Conservation (phyloP, 2,888 invertebrate genomes). For the Thymelicus lineola region DNA sequence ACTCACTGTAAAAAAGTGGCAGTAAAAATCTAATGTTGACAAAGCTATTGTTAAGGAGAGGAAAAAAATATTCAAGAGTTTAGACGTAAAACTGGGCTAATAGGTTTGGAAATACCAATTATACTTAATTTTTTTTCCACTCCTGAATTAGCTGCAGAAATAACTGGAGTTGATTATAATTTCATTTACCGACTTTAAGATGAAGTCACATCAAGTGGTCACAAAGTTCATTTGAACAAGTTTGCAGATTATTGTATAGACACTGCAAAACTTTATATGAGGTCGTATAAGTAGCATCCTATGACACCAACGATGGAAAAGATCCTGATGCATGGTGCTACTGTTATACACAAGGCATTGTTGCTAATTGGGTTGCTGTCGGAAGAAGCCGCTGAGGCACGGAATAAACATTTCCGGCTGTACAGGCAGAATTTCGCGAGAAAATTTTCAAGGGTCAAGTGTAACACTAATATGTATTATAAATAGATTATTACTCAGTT, state of each 20-base stretch:
- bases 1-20: background rate
- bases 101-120: background rate
- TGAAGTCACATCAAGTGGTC: slow-evolving; percentile 46
- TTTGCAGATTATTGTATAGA: slow-evolving; percentile 38
- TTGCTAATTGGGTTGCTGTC: slow-evolving; percentile 51
- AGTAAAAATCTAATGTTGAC: background rate
- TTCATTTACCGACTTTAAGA: slow-evolving; percentile 31
- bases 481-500: slow-evolving; percentile 41
- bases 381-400: slow-evolving; percentile 52
- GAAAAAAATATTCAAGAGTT: background rate
- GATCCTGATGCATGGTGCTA: slow-evolving; percentile 48
- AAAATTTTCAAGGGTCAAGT: slow-evolving; percentile 44
- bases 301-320: slow-evolving; percentile 52
- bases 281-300: slow-evolving; percentile 46
- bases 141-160: slow-evolving; percentile 47
- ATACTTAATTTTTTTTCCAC: slow-evolving; percentile 52
- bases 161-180: slow-evolving; percentile 46
- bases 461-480: slow-evolving; percentile 42
- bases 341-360: slow-evolving; percentile 46
- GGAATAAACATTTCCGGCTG: slow-evolving; percentile 50
- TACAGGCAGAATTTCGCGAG: slow-evolving; percentile 45
- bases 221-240: slow-evolving; percentile 30
- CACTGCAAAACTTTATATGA: slow-evolving; percentile 49
- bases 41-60: background rate
- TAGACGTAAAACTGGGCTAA: background rate